Base-by-base conservation (phyloP, 2,113 vertebrate genomes). In the Egretta garzetta region DNA sequence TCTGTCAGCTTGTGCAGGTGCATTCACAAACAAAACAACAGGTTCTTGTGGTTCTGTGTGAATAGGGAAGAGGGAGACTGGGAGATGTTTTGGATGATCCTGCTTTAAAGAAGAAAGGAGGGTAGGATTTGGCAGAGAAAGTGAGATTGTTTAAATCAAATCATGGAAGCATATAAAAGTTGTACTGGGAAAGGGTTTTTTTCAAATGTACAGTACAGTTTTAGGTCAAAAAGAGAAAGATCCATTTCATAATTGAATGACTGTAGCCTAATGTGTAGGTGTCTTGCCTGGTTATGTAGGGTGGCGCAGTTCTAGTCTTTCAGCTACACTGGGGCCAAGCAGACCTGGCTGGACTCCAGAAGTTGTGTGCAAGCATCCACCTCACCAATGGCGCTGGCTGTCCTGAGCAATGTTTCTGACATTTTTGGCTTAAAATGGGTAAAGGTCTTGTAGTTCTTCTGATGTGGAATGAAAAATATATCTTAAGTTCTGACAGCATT, bases 21-120 rank as follows among this genome's bases (percentile, higher is more conserved):
- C 3, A 0, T 22, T 86, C 55, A 26, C 14, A 23, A 49, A 39
- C 8, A 35, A 21, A 52, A n/a, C 2, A 1, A 27, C 37, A 58
- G 12, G 15, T 88, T 47, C 39, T 52, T 68, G 14, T 39, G 14
- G 14, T 59, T 73, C 64, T 55, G 13, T 39, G 18, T 64, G 75
- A 88, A 35, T 12, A 64, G 9, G 7, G 20, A 66, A 62, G 68
- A 77, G 24, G 14, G 30, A 91, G 15, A 17, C 5, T 39, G 17
- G 47, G 43, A 8, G 19, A 43, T 39, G 3, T 43, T 88, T n/a
- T n/a, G 37, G n/a, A 23, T 74, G 55, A 37, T 62, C 9, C 35
- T 80, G 30, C 17, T 83, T 49, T 32, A 17, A 85, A 88, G 39
- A 39, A 73, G 14, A 59, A 82, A 27, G 30, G 23, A 93, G 60